Evolutionary conservation across 2,888 invertebrate species (phyloP).

Genomic region (Drosophila tanythrix): DNA sequence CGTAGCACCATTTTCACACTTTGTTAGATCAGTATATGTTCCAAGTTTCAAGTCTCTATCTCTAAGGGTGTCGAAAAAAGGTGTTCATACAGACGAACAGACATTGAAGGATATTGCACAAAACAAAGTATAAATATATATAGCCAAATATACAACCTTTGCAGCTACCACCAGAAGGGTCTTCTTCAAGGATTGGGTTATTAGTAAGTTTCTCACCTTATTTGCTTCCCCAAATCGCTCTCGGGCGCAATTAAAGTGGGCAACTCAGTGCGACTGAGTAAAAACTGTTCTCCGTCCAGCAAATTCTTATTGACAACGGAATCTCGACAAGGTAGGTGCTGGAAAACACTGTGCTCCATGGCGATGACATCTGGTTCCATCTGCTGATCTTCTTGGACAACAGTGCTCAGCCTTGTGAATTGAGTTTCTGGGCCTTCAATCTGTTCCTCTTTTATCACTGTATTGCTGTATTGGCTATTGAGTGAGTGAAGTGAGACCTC

Average conservation of each 20-base stretch:
- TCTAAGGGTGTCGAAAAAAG: too few species aligned
- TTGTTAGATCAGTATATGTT: too few species aligned
- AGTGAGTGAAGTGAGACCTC: not conserved
- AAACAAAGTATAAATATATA: too few species aligned
- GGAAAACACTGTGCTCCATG: not conserved
- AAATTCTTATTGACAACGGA: not conserved
- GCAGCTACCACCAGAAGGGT: not conserved
- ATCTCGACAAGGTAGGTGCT: not conserved
- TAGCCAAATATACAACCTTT: too few species aligned
- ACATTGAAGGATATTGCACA: too few species aligned
- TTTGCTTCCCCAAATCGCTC: not conserved
- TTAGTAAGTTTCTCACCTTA: not conserved
- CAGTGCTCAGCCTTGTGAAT: not conserved
- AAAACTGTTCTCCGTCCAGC: not conserved
- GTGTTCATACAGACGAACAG: too few species aligned
- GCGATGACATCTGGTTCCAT: not conserved
- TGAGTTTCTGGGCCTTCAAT: not conserved
- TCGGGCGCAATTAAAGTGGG: not conserved
- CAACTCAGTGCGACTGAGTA: not conserved
- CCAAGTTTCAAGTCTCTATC: too few species aligned
- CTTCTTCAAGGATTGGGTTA: not conserved
- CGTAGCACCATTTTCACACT: too few species aligned
- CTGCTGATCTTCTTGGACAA: not conserved
- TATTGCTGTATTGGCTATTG: not conserved
- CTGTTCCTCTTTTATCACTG: not conserved